Percentiles rank a stretch among this genome's conserved stretches.
These are phyloP conservation scores for Diuraphis noxia DNA, from an alignment of 1,140 invertebrate species.

Conservation along the genomic window DNA sequence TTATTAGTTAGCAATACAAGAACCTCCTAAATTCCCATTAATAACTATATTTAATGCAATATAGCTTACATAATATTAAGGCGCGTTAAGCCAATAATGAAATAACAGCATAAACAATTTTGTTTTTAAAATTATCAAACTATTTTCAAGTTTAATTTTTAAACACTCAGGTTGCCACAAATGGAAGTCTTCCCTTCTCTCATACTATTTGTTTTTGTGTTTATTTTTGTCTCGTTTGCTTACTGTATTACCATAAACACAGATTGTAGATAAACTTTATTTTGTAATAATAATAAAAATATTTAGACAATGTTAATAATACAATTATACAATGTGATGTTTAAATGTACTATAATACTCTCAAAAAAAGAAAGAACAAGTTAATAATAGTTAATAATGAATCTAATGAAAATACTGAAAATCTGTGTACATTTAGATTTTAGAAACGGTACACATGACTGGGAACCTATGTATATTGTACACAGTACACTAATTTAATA, in stretches of 20 bases:
- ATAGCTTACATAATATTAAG: not conserved
- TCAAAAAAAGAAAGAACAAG: not conserved
- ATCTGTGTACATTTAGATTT: not conserved
- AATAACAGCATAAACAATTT: not conserved
- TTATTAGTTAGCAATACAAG: not conserved
- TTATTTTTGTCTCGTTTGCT: too few species aligned
- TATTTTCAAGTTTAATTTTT: not conserved
- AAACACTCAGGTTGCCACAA: too few species aligned
- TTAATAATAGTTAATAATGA: slow-evolving; percentile 3
- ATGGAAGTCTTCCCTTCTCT: too few species aligned
- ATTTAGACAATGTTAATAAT: not conserved
- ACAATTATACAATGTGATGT: not conserved
- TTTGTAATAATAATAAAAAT: too few species aligned
- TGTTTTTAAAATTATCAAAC: not conserved
- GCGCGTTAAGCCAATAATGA: too few species aligned
- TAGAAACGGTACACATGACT: slow-evolving; percentile 1
- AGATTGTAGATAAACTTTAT: too few species aligned
- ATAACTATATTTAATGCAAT: not conserved
- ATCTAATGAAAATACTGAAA: not conserved
- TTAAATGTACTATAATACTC: not conserved
- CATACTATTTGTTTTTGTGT: too few species aligned
- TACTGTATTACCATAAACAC: too few species aligned
- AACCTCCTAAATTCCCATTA: not conserved
- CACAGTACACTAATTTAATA: not conserved
- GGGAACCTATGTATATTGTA: not conserved